phyloP scores from a whole-genome alignment of 2,797 vertebrate genomes.

The Calcarius lapponicus region DNA sequence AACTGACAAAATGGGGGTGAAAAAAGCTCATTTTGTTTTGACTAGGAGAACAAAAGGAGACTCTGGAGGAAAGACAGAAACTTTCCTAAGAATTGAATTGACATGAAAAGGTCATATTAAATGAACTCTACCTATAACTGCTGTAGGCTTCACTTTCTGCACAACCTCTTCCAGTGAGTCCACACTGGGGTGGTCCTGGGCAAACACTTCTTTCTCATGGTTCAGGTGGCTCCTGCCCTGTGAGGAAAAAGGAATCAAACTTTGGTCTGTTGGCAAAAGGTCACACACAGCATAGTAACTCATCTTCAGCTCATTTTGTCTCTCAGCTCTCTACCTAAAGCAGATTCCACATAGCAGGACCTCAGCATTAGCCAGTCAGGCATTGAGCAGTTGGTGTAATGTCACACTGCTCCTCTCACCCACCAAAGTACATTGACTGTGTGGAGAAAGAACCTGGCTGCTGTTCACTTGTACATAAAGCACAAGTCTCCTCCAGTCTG shows the following conservation, averaged over 20 bases:
- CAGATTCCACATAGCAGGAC: not conserved
- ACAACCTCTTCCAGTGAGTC: conserved; percentile 93
- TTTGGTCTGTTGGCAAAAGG: not conserved
- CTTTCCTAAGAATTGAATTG: not conserved
- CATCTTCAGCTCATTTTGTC: not conserved
- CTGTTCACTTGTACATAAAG: not conserved
- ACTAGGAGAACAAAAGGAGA: not conserved
- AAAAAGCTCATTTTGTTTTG: not conserved
- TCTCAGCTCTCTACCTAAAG: not conserved
- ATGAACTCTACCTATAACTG: conserved; percentile 87
- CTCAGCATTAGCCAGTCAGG: not conserved
- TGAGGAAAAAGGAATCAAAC: not conserved
- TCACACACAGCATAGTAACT: not conserved
- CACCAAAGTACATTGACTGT: not conserved
- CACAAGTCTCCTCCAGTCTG: not conserved
- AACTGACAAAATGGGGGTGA: not conserved
- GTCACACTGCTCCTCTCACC: not conserved
- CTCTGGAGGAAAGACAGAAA: not conserved
- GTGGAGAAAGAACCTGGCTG: not conserved
- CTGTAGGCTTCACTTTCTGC: conserved; percentile 89
- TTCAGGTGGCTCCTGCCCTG: conserved; percentile 89
- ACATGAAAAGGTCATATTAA: not conserved
- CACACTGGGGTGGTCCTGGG: conserved; percentile 89
- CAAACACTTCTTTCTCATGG: conserved; percentile 93
- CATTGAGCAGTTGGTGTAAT: not conserved